phyloP scores from a whole-genome alignment of 2,888 invertebrate species.

The Acrobasis consociella region DNA sequence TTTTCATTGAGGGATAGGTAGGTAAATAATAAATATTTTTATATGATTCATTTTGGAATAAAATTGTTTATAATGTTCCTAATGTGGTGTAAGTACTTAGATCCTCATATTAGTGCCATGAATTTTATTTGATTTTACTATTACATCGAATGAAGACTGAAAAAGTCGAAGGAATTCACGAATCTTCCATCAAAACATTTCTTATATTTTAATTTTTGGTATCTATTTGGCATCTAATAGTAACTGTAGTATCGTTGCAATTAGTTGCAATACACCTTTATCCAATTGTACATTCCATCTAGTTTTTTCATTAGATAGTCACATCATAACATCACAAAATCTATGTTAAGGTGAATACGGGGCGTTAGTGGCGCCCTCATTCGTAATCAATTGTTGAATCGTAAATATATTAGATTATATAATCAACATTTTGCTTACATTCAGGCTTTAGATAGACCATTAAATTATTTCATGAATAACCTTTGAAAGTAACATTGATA shows the following conservation, averaged over 20 bases:
- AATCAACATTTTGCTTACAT: too few relatives aligned
- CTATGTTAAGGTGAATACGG: too few relatives aligned
- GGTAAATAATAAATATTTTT: conserved; percentile 60
- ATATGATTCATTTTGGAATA: conserved; percentile 59
- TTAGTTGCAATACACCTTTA: background rate
- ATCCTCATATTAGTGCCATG: conserved; percentile 68
- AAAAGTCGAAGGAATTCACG: conserved; percentile 47
- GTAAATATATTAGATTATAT: too few relatives aligned
- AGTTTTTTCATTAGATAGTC: background rate
- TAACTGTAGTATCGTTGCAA: background rate
- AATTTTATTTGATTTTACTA: conserved; percentile 51
- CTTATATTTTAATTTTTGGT: conserved; percentile 13
- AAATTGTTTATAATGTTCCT: conserved; percentile 66
- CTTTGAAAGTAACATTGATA: too few relatives aligned
- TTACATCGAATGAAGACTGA: conserved; percentile 77
- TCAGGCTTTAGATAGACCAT: too few relatives aligned
- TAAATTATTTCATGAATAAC: too few relatives aligned
- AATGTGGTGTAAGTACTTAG: conserved; percentile 61
- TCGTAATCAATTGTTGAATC: too few relatives aligned
- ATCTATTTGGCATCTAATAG: background rate
- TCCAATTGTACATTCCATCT: conserved; percentile 9
- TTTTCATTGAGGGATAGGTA: conserved; percentile 47
- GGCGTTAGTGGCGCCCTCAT: too few relatives aligned
- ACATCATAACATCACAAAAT: background rate
- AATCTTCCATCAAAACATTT: conserved; percentile 25